Conservation (phyloP, 2,797 vertebrate species). For the Pteronotus mesoamericanus region DNA sequence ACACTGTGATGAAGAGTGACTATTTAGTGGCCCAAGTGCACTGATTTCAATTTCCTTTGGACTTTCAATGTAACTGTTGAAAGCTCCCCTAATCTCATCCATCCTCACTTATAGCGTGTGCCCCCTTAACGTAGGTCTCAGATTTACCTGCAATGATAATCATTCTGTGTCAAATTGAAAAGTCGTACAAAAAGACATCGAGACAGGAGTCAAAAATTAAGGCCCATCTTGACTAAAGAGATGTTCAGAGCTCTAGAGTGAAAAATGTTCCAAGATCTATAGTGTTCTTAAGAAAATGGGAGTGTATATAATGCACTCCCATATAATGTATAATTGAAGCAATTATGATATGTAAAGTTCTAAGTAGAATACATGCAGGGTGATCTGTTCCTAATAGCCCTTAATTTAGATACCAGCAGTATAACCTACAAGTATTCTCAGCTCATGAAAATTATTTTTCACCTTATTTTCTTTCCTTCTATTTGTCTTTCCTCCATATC, state of each 20-base stretch:
- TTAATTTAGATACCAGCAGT: conserved; percentile 5
- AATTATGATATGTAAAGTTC: neutral
- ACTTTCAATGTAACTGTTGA: neutral
- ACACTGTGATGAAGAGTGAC: neutral
- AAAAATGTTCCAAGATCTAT: neutral
- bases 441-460: neutral
- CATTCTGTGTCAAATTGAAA: neutral
- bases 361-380: neutral
- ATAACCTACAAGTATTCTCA: neutral
- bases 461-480: neutral
- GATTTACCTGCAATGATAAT: neutral
- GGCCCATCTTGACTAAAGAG: neutral
- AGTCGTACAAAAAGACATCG: neutral
- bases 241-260: neutral
- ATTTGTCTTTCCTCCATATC: neutral
- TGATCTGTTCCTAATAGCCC: conserved; percentile 37
- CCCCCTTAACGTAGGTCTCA: neutral
- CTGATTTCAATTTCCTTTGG: neutral
- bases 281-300: conserved; percentile 13
- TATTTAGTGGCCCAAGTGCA: neutral
- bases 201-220: neutral
- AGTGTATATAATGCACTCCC: conserved; percentile 23
- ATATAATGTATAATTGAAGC: conserved; percentile 1
- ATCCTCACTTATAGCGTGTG: neutral
- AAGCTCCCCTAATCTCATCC: neutral